Evolutionary conservation across 2,888 invertebrate species (phyloP), one percentile per base, ranked within the genome.

Genomic region (Erebia epiphron): DNA sequence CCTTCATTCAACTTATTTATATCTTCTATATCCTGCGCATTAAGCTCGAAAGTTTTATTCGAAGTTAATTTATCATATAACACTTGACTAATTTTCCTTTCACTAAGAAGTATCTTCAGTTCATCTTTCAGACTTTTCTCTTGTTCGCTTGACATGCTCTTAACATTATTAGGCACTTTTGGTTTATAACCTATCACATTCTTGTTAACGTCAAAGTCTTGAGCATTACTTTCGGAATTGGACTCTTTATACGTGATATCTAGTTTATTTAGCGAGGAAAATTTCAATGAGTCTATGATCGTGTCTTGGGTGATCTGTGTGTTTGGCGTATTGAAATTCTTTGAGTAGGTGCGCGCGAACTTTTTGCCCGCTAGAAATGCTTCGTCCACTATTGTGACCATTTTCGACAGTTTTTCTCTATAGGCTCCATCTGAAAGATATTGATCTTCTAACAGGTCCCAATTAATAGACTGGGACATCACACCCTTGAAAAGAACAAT

Each of bases 391-490:
- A 96, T 95, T 73, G 96, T 96, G 52, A 98, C 96, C 95, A 97
- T 96, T 92, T 98, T 97, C n/a, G 96, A 96, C 2, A 99, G 94
- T 80, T 97, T 97, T 79, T 98, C 96, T 79, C 96, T 94, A 87
- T 97, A 98, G 49, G 95, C 93, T 72, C 96, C 95, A 86, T 98
- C 96, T 9, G 96, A 95, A 78, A 96, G 95, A 89, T 97, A 99
- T 86, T 99, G 98, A 62, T 96, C 94, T 90, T 98, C 97, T 68
- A 99, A 92, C 77, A 98, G 94, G 78, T 97, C 96, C 99, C 99
- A 99, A 85, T 98, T 97, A 81, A 99, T 98, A 1, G 98, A 97
- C 77, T 97, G 96, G 78, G 98, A 97, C 97, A 99, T 97, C 5
- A 99, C 99, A 62, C 99, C 99, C 97, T 98, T 90, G 77, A 46